Evolutionary conservation across 92 coral and sea anemone genomes (phyloP), one percentile per base, ranked within the genome.

Genomic region (Hydrozoanthus gracilis): DNA sequence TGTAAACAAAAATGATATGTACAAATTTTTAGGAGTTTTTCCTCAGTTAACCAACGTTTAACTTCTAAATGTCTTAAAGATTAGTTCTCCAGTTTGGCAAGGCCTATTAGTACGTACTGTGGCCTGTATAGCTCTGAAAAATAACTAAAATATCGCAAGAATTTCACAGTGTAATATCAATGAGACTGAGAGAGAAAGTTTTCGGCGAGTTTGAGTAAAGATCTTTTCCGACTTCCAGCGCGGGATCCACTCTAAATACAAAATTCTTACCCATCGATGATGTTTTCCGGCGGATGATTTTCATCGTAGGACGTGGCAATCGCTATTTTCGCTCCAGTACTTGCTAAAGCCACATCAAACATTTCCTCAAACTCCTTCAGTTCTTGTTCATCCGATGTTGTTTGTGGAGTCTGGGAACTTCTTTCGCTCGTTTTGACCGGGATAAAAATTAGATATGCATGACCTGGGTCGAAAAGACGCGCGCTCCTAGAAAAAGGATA

Each of bases 271-370:
- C 99, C 99, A 69, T 96, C 99, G 14, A 95, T 95, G 45, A 96
- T 93, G 84, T 95, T 96, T 87, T 96, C 99, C 78, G 99, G 99
- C 1, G 99, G 99, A 83, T 83, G 87, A 72, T 88, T 91, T 83
- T 95, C 98, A 73, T 96, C 96, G 64, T 89, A 90, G 4, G 99
- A 92, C 55, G 96, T 90, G 11, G 94, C 93, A 77, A 91, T 88
- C 77, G 95, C 91, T 54, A 96, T 90, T 82, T 87, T 93, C 45
- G 98, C 95, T 45, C 99, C 99, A 82, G 97, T 91, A 89, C 90
- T 90, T 18, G 88, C 91, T 51, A 96, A 88, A 82, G 99, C 98
- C 49, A 92, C 95, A 68, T 96, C 98, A 66, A 96, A 93, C 99
- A 96, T 96, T 83, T 73, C 71, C 73, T 61, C 4, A 27, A 8